Conservation (phyloP, 2,113 vertebrate species). For the Nothobranchius furzeri region DNA sequence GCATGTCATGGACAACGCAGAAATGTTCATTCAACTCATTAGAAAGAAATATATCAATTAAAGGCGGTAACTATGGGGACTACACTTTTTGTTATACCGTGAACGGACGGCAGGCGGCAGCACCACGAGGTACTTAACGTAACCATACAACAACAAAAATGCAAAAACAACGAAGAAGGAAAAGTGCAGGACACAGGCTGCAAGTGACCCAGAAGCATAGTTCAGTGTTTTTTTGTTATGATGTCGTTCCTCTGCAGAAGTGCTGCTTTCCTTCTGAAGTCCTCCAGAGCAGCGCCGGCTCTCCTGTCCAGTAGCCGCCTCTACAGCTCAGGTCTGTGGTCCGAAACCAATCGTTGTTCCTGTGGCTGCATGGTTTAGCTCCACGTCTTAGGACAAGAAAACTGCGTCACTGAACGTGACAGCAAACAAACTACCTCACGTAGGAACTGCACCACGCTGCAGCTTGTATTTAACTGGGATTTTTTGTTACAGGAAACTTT, state of each 20-base stretch:
- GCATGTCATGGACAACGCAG: no score
- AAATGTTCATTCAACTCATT: no score
- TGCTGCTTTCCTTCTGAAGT: conserved; percentile 60
- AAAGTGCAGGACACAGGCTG: not conserved
- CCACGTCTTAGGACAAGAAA: conserved; percentile 59
- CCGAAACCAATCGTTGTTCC: not conserved
- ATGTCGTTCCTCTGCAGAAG: conserved; percentile 78
- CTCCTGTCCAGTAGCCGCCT: conserved; percentile 55
- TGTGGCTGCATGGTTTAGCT: not conserved
- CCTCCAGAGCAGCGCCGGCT: conserved; percentile 37
- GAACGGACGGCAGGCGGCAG: conserved; percentile 27
- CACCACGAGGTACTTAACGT: not conserved
- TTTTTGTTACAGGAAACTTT: no score
- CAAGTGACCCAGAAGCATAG: not conserved
- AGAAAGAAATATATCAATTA: no score
- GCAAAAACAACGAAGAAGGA: conserved; percentile 33
- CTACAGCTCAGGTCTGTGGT: conserved; percentile 74
- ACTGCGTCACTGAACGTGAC: not conserved
- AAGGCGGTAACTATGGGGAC: no score
- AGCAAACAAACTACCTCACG: not conserved
- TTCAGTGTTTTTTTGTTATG: not conserved
- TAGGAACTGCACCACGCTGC: no score
- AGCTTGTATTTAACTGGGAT: no score
- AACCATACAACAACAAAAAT: fast-evolving
- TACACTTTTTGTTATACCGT: not conserved